Conservation (phyloP, 2,113 vertebrate species). For the Paralichthys olivaceus region DNA sequence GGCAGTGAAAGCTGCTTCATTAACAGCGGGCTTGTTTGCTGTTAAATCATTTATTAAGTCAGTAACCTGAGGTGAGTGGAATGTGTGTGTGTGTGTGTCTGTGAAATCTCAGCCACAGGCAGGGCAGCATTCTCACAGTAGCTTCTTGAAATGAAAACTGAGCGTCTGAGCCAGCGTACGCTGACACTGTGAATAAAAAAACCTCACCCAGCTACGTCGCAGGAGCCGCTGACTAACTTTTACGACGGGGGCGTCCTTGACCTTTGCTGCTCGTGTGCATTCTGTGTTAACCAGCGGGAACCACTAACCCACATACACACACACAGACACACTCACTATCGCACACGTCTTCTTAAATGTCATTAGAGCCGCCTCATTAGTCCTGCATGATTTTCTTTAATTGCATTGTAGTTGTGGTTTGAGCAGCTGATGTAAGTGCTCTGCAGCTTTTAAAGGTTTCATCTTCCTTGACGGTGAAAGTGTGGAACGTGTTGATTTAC, state of each 20-base stretch:
- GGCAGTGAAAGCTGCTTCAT: background rate
- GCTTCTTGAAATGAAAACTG: conserved; percentile 27
- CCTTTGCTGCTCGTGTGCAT: background rate
- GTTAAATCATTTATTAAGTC: conserved; percentile 49
- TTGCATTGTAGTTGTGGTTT: background rate
- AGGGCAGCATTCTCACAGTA: background rate
- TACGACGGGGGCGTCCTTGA: conserved; percentile 1
- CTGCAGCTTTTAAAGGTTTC: background rate
- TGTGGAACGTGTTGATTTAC: conserved; percentile 15
- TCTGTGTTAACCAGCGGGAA: conserved; percentile 31
- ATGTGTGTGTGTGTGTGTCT: background rate
- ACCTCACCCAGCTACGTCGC: background rate
- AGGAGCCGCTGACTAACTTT: background rate
- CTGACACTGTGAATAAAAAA: conserved; percentile 4
- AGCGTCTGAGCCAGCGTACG: background rate
- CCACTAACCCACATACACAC: conserved; percentile 18
- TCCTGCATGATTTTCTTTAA: conserved; percentile 15
- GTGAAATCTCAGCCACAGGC: conserved; percentile 28
- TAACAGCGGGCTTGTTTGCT: conserved; percentile 37
- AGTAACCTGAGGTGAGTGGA: conserved; percentile 36
- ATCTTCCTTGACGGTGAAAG: conserved; percentile 4
- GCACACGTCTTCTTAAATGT: background rate
- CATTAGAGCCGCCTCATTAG: conserved; percentile 31
- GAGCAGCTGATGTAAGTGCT: background rate
- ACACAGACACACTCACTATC: background rate